These are phyloP conservation scores for Montipora capricornis DNA, from an alignment of 64 coral and sea anemone genomes.

Conservation along the genomic window DNA sequence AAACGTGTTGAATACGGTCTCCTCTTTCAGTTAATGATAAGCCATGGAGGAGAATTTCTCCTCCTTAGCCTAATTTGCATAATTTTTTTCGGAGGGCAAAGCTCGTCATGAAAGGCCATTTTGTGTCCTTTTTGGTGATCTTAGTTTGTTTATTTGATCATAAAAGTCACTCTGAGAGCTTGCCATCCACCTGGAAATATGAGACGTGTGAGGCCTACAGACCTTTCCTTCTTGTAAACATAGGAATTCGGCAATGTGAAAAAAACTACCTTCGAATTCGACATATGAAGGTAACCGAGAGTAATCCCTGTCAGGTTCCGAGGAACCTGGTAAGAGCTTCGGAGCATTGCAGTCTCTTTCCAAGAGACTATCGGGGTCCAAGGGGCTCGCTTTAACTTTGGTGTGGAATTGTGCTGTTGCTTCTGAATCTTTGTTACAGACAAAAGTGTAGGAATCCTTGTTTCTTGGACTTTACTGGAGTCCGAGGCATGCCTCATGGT, in stretches of 20 bases:
- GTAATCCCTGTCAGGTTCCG: not conserved
- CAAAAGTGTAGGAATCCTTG: not conserved
- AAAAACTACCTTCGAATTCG: constrained; percentile 12
- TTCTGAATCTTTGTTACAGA: not conserved
- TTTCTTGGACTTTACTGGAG: constrained; percentile 15
- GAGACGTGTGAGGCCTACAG: not conserved
- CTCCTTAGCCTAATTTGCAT: too few relatives aligned
- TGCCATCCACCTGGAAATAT: constrained; percentile 23
- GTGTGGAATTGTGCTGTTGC: not conserved
- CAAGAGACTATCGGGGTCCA: not conserved
- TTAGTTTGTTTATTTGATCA: constrained; percentile 14
- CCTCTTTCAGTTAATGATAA: too few relatives aligned
- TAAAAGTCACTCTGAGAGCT: not conserved
- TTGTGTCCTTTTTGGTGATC: too few relatives aligned
- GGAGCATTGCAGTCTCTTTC: not conserved
- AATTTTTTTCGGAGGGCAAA: too few relatives aligned
- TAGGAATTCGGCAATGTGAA: constrained; percentile 8
- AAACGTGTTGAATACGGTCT: too few relatives aligned
- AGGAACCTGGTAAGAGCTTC: not conserved
- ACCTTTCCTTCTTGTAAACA: constrained; percentile 11
- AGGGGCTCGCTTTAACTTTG: not conserved
- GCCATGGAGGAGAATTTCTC: too few relatives aligned
- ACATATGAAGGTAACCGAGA: constrained; percentile 7
- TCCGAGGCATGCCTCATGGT: not conserved
- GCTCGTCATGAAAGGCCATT: too few relatives aligned